Conservation (phyloP, 1,140 invertebrate species). For the Bradynema listronoti region DNA sequence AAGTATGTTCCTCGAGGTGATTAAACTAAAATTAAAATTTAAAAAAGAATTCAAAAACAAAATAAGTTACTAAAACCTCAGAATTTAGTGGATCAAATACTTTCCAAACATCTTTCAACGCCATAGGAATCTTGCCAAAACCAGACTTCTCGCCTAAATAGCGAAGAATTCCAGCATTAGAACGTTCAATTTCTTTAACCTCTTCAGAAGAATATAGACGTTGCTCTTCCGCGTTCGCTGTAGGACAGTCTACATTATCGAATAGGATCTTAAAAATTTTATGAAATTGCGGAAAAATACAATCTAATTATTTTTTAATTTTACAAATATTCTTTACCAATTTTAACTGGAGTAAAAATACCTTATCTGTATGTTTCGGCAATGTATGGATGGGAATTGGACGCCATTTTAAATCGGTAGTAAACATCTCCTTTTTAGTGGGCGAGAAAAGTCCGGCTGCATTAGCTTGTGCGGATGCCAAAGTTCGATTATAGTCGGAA, state of each 20-base stretch:
- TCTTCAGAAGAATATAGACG: constrained; percentile 18
- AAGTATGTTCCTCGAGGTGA: constrained; percentile 25
- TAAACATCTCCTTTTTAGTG: constrained; percentile 33
- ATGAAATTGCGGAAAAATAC: not conserved
- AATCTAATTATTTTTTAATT: too few relatives aligned
- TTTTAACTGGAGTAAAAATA: constrained; percentile 8
- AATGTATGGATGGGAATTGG: constrained; percentile 59
- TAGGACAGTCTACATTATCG: constrained; percentile 23
- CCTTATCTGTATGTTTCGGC: constrained; percentile 38
- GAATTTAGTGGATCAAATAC: constrained; percentile 40
- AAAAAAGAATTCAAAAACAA: constrained; percentile 10
- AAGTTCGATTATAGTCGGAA: constrained; percentile 57
- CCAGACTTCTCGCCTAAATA: constrained; percentile 36
- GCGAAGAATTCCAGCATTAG: constrained; percentile 28
- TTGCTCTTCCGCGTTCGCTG: constrained; percentile 32
- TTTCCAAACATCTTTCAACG: constrained; percentile 31
- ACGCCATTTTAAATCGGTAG: constrained; percentile 49
- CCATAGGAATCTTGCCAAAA: constrained; percentile 19
- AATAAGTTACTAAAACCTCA: constrained; percentile 28
- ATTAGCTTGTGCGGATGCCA: constrained; percentile 57
- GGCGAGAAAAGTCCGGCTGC: constrained; percentile 57
- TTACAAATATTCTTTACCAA: constrained; percentile 17
- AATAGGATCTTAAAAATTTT: constrained; percentile 22
- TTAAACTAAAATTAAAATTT: constrained; percentile 12
- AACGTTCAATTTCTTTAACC: constrained; percentile 23